These are phyloP conservation scores for Drosophila cracens DNA, from an alignment of 2,888 invertebrate species.

Conservation along the genomic window DNA sequence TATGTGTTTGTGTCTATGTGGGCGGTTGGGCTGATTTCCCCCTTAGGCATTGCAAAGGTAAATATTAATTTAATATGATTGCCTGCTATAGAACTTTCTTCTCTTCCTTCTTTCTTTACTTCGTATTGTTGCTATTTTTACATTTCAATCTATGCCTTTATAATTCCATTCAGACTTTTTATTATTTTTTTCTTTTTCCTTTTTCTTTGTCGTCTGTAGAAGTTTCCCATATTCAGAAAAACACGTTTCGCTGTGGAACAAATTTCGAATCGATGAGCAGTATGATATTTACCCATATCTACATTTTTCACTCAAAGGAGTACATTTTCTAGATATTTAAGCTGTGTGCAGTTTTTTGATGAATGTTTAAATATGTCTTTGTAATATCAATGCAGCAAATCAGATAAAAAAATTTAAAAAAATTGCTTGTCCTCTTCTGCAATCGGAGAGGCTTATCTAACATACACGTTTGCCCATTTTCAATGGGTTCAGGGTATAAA, in stretches of 20 bases:
- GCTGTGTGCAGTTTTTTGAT: background rate
- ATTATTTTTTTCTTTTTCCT: background rate
- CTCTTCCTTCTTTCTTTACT: background rate
- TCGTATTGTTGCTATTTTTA: background rate
- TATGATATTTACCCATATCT: background rate
- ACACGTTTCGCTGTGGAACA: background rate
- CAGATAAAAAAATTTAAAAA: background rate
- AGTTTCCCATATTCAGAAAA: background rate
- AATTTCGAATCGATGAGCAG: background rate
- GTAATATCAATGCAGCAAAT: background rate
- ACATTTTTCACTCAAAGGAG: background rate
- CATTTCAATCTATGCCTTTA: background rate
- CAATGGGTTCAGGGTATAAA: background rate
- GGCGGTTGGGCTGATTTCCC: background rate
- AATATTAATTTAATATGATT: constrained; percentile 5
- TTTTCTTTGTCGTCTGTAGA: background rate
- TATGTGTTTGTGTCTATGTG: background rate
- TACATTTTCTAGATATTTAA: background rate
- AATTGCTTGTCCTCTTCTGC: background rate
- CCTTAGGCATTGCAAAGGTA: background rate
- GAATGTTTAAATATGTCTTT: background rate
- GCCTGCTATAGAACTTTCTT: background rate
- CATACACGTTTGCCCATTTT: background rate
- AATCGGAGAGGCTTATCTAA: background rate
- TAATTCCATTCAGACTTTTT: background rate